These are phyloP conservation scores for Caenorhabditis tropicalis DNA, from an alignment of 1,140 invertebrate genomes.

Conservation along the genomic window DNA sequence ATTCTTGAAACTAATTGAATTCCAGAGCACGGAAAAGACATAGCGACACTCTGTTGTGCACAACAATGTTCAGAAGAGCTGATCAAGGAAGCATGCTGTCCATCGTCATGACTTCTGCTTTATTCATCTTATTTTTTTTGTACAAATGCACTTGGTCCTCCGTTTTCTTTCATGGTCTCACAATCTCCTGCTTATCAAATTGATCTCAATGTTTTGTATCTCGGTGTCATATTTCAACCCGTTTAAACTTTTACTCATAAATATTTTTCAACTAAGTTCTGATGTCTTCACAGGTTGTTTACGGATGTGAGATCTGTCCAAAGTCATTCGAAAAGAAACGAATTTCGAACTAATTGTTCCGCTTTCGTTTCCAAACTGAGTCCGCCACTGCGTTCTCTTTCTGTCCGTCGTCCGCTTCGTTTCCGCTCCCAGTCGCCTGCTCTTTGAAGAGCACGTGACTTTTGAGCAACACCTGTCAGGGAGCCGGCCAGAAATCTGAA, in stretches of 20 bases:
- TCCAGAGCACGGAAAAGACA: slow-evolving; percentile 19
- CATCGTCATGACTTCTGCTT: not conserved
- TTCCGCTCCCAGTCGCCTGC: slow-evolving; percentile 2
- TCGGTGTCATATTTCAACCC: no score
- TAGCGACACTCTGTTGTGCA: not conserved
- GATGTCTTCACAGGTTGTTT: not conserved
- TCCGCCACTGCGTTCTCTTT: not conserved
- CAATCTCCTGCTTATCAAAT: no score
- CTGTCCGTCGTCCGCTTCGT: not conserved
- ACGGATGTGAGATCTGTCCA: not conserved
- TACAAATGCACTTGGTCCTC: no score
- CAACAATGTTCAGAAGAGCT: not conserved
- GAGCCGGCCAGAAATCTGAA: slow-evolving; percentile 33
- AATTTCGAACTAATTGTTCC: not conserved
- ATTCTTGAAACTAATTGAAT: not conserved
- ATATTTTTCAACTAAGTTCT: not conserved
- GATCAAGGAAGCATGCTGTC: not conserved
- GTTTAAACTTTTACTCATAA: no score
- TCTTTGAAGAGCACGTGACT: slow-evolving; percentile 36
- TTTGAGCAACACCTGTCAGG: slow-evolving; percentile 34
- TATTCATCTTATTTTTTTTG: not conserved
- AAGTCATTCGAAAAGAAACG: not conserved
- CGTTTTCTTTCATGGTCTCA: no score
- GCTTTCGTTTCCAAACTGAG: not conserved
- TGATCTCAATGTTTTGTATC: no score